Evolutionary conservation across 2,888 invertebrate species (phyloP).

Genomic region (Linnaemya tessellans): DNA sequence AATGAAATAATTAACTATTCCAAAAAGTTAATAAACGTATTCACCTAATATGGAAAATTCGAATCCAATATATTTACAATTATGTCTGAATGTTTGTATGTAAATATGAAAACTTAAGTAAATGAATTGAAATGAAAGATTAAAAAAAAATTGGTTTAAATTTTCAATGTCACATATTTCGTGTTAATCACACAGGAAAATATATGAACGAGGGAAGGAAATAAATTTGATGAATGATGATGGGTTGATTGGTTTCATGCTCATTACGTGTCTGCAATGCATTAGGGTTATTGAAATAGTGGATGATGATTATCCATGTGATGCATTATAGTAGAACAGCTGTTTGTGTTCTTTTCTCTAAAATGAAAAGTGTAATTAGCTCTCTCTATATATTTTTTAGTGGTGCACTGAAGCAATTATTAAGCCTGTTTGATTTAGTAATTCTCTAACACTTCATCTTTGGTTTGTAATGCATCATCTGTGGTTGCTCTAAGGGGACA

Average conservation of each 20-base stretch:
- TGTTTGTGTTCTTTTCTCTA: slow-evolving; percentile 39
- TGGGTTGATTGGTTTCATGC: slow-evolving; percentile 23
- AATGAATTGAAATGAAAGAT: slow-evolving; percentile 41
- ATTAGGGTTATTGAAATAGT: slow-evolving; percentile 32
- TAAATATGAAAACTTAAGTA: slow-evolving; percentile 40
- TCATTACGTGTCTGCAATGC: slow-evolving; percentile 7
- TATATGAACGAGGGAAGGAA: neutral
- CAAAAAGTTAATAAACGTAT: slow-evolving; percentile 63
- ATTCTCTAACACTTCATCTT: slow-evolving; percentile 18
- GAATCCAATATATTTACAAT: neutral
- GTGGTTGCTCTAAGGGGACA: neutral
- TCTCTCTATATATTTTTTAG: slow-evolving; percentile 34
- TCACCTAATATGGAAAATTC: slow-evolving; percentile 34
- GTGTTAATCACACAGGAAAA: neutral
- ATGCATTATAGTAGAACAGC: slow-evolving; percentile 47
- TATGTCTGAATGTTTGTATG: neutral
- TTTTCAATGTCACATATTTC: slow-evolving; percentile 63
- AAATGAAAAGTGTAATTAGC: slow-evolving; percentile 53
- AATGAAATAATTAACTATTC: slow-evolving; percentile 58
- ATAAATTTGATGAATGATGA: slow-evolving; percentile 58
- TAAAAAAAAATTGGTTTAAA: slow-evolving; percentile 53
- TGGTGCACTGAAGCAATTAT: neutral
- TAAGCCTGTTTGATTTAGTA: neutral
- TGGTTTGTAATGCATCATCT: slow-evolving; percentile 43
- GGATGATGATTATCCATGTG: neutral